Conservation (phyloP, 92 coral and sea anemone genomes). For the Umimayanthus kanabou region DNA sequence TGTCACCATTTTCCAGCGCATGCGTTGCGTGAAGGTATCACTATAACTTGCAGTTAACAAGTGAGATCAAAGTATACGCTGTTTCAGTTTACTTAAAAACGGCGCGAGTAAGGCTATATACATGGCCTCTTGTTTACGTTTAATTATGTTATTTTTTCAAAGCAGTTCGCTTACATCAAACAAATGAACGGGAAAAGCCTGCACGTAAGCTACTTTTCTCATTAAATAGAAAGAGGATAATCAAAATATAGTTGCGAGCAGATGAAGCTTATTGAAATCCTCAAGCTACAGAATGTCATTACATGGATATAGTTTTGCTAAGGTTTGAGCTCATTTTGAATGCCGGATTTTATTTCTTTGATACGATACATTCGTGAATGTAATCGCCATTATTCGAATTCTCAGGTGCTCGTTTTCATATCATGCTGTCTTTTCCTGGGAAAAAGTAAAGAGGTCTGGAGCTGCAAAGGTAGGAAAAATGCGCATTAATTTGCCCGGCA, state of each 20-base stretch:
- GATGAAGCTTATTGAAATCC: background rate
- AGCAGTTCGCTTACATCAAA: background rate
- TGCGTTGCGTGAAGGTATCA: too few species aligned
- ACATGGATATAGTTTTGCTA: background rate
- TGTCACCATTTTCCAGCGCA: too few species aligned
- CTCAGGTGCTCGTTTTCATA: background rate
- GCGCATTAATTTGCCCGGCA: background rate
- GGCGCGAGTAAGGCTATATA: too few species aligned
- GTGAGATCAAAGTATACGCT: too few species aligned
- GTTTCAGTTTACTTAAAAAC: too few species aligned
- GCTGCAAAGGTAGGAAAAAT: background rate
- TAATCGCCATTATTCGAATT: background rate
- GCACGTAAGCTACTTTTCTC: background rate
- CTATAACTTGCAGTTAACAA: too few species aligned
- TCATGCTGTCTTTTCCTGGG: background rate
- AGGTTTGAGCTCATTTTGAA: background rate
- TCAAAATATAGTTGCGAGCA: background rate
- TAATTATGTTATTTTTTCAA: slow-evolving; percentile 5
- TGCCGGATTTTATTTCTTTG: background rate
- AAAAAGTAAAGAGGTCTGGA: background rate
- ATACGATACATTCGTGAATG: background rate
- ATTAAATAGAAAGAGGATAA: background rate
- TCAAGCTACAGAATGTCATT: background rate
- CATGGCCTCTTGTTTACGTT: too few species aligned
- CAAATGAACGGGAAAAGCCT: background rate